These are phyloP conservation scores for Crocidura indochinensis DNA, from an alignment of 2,797 vertebrate genomes.

Conservation along the genomic window DNA sequence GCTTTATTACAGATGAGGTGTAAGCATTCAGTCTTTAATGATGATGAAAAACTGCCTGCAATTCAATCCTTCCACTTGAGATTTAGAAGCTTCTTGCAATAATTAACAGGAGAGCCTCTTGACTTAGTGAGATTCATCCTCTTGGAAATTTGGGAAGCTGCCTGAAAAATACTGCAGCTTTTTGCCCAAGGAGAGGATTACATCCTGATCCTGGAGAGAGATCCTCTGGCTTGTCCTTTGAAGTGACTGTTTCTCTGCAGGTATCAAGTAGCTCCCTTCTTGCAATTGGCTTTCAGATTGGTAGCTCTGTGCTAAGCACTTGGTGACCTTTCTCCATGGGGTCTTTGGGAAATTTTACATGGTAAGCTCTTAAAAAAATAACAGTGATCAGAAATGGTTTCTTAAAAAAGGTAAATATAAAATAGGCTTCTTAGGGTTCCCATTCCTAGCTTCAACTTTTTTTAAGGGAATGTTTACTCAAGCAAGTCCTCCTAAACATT, in stretches of 20 bases:
- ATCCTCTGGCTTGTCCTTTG: constrained; percentile 34
- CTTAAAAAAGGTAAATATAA: constrained; percentile 19
- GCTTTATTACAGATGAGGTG: neutral
- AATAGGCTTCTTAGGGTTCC: neutral
- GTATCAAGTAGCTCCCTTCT: constrained; percentile 42
- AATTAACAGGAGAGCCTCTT: constrained; percentile 67
- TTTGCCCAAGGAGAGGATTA: constrained; percentile 58
- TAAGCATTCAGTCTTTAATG: constrained; percentile 28
- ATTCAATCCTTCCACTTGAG: constrained; percentile 38
- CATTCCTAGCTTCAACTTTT: neutral
- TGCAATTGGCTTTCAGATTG: constrained; percentile 22
- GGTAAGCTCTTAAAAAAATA: constrained; percentile 73
- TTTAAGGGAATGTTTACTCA: neutral
- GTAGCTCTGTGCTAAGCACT: constrained; percentile 40
- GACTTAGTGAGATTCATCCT: constrained; percentile 52
- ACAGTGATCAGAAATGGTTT: constrained; percentile 54
- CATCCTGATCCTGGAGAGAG: constrained; percentile 30
- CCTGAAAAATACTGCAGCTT: constrained; percentile 17
- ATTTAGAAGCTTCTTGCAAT: constrained; percentile 43
- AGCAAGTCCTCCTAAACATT: neutral
- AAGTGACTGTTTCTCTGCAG: constrained; percentile 57
- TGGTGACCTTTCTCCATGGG: neutral
- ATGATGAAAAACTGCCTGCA: constrained; percentile 1
- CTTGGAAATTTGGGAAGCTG: constrained; percentile 72
- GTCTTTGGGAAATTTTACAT: constrained; percentile 52